Conservation (phyloP, 2,797 vertebrate species). For the Macropodus opercularis region DNA sequence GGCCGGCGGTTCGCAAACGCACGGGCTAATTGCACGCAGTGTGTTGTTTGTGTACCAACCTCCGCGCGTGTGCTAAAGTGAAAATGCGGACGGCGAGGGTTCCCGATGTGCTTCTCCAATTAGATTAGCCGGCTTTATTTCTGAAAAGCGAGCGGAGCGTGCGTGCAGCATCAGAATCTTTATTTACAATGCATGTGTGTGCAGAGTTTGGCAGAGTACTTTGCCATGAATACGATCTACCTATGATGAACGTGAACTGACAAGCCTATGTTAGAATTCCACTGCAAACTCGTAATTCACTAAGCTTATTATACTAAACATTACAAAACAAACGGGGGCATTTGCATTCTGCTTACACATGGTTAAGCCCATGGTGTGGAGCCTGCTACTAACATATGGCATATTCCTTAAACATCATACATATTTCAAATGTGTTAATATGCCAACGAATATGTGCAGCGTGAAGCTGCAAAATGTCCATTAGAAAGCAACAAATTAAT, state of each 20-base stretch:
- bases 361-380: constrained; percentile 39
- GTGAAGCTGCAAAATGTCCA: constrained; percentile 67
- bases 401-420: constrained; percentile 68
- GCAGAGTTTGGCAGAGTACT: constrained; percentile 23
- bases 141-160: constrained; percentile 17
- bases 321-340: constrained; percentile 49
- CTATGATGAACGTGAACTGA: constrained; percentile 38
- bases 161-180: constrained; percentile 11
- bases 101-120: constrained; percentile 18
- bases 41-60: constrained; percentile 39
- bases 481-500: constrained; percentile 69
- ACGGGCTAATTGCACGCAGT: constrained; percentile 21
- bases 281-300: constrained; percentile 30
- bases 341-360: constrained; percentile 58
- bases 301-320: constrained; percentile 40
- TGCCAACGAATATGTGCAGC: constrained; percentile 54
- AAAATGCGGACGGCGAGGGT: constrained; percentile 20
- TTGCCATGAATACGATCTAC: constrained; percentile 29
- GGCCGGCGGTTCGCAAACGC: constrained; percentile 39
- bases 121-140: constrained; percentile 19
- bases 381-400: constrained; percentile 59
- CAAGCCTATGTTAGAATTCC: constrained; percentile 31
- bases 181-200: constrained; percentile 6
- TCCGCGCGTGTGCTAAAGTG: neutral
- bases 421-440: constrained; percentile 77